Conservation (phyloP, 2,113 vertebrate genomes). For the Calypte anna region DNA sequence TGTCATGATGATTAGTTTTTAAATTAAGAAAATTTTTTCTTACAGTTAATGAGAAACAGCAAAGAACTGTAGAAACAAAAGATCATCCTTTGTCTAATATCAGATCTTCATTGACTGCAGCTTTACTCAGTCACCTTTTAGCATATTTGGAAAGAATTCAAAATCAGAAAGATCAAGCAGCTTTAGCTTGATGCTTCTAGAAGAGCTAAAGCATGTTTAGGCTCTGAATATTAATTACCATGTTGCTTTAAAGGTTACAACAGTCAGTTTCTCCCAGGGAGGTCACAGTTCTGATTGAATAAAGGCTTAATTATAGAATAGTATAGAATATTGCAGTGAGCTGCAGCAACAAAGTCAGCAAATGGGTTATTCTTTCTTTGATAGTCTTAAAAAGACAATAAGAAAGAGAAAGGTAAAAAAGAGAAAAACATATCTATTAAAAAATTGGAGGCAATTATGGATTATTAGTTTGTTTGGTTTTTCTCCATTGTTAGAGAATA, state of each 20-base stretch:
- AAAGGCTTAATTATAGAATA: neutral
- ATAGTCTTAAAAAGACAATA: neutral
- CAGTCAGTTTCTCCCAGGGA: neutral
- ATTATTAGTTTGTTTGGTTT: neutral
- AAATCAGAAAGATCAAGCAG: neutral
- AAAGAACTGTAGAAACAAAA: neutral
- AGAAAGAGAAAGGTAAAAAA: neutral
- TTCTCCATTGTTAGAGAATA: neutral
- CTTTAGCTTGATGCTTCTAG: neutral
- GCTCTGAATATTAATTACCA: slow-evolving; percentile 23
- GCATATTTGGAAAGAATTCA: slow-evolving; percentile 3
- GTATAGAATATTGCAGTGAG: neutral
- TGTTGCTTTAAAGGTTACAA: neutral
- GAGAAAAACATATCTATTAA: neutral
- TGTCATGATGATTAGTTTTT: slow-evolving; percentile 24
- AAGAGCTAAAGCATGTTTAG: neutral
- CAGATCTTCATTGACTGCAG: neutral
- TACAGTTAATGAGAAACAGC: slow-evolving; percentile 1
- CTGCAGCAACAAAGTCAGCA: neutral
- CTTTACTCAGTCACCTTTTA: slow-evolving; percentile 17
- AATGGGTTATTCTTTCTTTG: neutral
- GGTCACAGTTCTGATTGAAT: neutral
- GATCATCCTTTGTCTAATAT: neutral
- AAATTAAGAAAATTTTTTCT: slow-evolving; percentile 26
- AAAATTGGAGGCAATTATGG: neutral